Evolutionary conservation across 1,140 invertebrate species (phyloP).

Genomic region (Nasonia giraulti): DNA sequence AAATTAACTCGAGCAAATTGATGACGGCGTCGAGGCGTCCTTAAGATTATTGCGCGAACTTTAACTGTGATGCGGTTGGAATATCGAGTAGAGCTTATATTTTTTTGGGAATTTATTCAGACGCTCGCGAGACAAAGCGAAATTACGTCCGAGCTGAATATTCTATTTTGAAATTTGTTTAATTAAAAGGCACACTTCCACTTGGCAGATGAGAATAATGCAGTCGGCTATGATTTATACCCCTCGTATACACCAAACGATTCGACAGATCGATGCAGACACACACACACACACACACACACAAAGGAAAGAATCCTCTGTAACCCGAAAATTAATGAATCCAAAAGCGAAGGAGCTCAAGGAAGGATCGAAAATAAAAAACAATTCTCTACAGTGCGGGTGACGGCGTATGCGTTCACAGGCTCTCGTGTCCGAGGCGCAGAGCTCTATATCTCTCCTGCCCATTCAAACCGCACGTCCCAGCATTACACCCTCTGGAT

Average conservation of each 20-base stretch:
- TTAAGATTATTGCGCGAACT: not conserved
- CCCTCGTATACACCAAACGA: no score
- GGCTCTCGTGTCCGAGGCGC: not conserved
- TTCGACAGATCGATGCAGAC: no score
- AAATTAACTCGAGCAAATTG: conserved; percentile 23
- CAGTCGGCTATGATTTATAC: no score
- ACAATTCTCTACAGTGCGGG: not conserved
- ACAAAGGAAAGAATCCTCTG: no score
- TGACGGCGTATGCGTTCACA: not conserved
- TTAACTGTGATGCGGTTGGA: not conserved
- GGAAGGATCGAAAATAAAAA: not conserved
- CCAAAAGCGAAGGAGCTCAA: not conserved
- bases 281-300: no score
- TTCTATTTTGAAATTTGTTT: no score
- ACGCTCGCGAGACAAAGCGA: no score
- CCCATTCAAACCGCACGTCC: conserved; percentile 9
- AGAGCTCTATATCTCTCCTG: not conserved
- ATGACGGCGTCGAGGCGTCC: conserved; percentile 4
- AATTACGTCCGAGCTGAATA: no score
- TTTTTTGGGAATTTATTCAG: no score
- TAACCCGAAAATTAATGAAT: no score
- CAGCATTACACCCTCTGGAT: not conserved
- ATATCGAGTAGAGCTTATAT: not conserved
- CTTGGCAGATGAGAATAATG: no score
- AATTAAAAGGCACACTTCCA: no score